These are phyloP conservation scores for Vireo griseus DNA, from an alignment of 2,797 vertebrate genomes.

Conservation along the genomic window DNA sequence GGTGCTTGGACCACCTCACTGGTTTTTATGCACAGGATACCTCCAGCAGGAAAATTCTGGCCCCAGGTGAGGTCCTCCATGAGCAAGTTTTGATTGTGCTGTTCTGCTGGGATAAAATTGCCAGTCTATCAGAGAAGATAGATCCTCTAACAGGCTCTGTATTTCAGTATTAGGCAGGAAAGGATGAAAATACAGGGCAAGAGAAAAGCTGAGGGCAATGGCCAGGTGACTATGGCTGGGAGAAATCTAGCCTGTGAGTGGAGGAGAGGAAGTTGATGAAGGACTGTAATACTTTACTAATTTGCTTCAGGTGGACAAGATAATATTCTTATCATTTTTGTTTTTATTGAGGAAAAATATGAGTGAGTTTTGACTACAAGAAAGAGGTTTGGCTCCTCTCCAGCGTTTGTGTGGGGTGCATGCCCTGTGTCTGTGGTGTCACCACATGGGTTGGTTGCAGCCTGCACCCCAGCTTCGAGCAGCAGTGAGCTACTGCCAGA, in stretches of 20 bases:
- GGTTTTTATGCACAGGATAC: rapidly evolving
- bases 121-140: not conserved
- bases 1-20: not conserved
- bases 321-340: not conserved
- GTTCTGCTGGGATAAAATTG: not conserved
- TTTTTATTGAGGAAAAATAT: not conserved
- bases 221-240: not conserved
- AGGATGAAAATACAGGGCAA: not conserved
- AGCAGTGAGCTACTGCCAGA: not conserved
- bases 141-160: not conserved
- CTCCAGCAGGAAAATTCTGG: not conserved
- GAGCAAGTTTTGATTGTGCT: rapidly evolving
- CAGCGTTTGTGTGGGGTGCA: rapidly evolving
- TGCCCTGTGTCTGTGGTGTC: rapidly evolving
- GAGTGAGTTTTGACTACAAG: not conserved
- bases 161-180: not conserved
- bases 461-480: not conserved
- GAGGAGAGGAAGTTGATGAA: not conserved
- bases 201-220: not conserved
- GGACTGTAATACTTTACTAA: not conserved
- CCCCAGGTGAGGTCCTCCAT: not conserved
- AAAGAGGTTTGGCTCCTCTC: not conserved
- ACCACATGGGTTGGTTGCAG: rapidly evolving
- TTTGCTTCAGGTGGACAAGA: not conserved
- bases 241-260: not conserved